Evolutionary conservation across 2,113 vertebrate species (phyloP), one percentile per base, ranked within the genome.

Genomic region (Gallinago paraguaiae): DNA sequence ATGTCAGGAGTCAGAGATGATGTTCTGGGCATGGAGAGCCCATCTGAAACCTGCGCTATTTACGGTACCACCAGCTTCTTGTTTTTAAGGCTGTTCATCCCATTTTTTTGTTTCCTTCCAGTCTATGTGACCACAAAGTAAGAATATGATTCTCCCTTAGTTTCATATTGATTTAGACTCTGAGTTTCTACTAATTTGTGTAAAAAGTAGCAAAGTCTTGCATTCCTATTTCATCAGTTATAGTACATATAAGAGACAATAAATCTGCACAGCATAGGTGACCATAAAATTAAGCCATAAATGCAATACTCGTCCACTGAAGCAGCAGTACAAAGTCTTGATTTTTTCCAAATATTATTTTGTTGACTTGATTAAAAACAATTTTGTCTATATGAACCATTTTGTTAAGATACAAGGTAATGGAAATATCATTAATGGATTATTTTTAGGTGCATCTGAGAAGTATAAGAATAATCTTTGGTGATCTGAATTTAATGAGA

Each of bases 281-380:
- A 97, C n/a, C 63, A 61, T 78, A 95, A 95, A 89, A 82, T 45
- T 90, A 90, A 91, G 53, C 60, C 54, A 72, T 93, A 95, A 95
- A 93, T 90, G 69, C 59, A 80, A 23, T 79, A 82, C 75, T 86
- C 70, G 88, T 84, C 60, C 22, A 17, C 35, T 91, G 91, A 88
- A 64, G 33, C 87, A 65, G 14, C 12, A 35, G 54, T 54, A 57
- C 14, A 56, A 89, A 89, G 28, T 39, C 18, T 81, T 59, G 14
- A 35, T 67, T 65, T 92, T 82, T 61, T 17, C 10, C 28, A 83
- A 67, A 70, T 82, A 37, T 48, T 85, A 50, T 81, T 89, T 93
- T 46, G 13, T 89, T 97, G 35, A n/a, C n/a, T 71, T 69, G 57
- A 72, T 64, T 51, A 89, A 70, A 78, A 96, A 11, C 63, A 83